These are phyloP conservation scores for Philereme transversata DNA, from an alignment of 2,888 invertebrate genomes.

Conservation along the genomic window DNA sequence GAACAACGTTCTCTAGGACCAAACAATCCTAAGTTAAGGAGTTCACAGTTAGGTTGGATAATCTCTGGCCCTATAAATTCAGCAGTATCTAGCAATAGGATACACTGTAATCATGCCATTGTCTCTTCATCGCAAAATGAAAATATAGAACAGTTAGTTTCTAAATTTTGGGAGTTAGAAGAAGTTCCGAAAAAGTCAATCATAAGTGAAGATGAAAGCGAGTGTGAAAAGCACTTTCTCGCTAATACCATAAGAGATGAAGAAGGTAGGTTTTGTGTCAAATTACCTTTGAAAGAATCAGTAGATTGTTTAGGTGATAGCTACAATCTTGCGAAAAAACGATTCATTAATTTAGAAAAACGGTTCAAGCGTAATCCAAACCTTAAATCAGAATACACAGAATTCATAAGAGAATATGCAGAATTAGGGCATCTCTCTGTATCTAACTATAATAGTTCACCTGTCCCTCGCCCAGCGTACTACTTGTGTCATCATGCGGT, in stretches of 20 bases:
- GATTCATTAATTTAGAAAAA: constrained; percentile 3
- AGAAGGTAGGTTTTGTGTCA: background rate
- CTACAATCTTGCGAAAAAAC: constrained; percentile 1
- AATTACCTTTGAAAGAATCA: background rate
- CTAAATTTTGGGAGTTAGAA: too few relatives aligned
- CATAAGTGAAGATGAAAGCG: background rate
- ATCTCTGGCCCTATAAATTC: constrained; percentile 8
- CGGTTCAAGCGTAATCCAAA: background rate
- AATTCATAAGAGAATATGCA: background rate
- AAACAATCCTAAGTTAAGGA: background rate
- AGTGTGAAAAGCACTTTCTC: too few relatives aligned
- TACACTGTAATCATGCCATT: too few relatives aligned
- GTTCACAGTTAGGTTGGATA: constrained; percentile 26
- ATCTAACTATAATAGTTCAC: too few relatives aligned
- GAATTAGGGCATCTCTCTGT: too few relatives aligned
- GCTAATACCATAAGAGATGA: too few relatives aligned
- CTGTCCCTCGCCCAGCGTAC: too few relatives aligned
- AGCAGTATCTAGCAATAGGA: too few relatives aligned
- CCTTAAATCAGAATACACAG: background rate
- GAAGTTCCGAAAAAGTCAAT: background rate
- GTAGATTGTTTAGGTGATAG: constrained; percentile 1
- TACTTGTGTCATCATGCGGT: too few relatives aligned
- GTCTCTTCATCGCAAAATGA: too few relatives aligned
- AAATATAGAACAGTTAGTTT: too few relatives aligned
- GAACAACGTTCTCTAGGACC: background rate